Conservation (phyloP, 1,140 invertebrate genomes). For the Drosophila funebris region DNA sequence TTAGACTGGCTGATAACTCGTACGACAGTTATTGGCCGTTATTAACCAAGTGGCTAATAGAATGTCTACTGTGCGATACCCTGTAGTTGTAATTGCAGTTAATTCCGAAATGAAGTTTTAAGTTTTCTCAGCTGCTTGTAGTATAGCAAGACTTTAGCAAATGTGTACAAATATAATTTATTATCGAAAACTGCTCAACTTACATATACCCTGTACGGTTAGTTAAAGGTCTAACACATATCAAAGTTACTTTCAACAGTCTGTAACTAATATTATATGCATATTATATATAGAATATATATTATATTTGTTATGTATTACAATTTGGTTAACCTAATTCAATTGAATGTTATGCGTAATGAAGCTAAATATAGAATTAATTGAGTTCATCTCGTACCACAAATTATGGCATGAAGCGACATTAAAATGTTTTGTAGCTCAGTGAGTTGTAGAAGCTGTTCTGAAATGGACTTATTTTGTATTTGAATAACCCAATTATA, state of each 20-base stretch:
- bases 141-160: too few species aligned
- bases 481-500: neutral
- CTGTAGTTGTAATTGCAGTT: neutral
- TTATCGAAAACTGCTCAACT: too few species aligned
- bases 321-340: neutral
- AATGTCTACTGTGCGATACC: neutral
- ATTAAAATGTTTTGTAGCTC: neutral
- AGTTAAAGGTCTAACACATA: too few species aligned
- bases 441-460: neutral
- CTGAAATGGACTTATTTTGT: neutral
- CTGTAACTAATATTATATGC: too few species aligned
- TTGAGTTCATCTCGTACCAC: neutral
- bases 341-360: neutral
- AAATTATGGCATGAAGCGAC: neutral
- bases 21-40: slow-evolving; percentile 26
- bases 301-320: too few species aligned
- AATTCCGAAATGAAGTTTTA: too few species aligned
- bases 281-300: too few species aligned
- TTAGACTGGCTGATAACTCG: slow-evolving; percentile 19
- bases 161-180: too few species aligned
- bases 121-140: neutral
- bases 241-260: too few species aligned
- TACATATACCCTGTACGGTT: too few species aligned
- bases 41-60: slow-evolving; percentile 10
- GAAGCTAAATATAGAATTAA: slow-evolving; percentile 9